Evolutionary conservation across 2,888 invertebrate species (phyloP).

Genomic region (Leptinotarsa haldemani): DNA sequence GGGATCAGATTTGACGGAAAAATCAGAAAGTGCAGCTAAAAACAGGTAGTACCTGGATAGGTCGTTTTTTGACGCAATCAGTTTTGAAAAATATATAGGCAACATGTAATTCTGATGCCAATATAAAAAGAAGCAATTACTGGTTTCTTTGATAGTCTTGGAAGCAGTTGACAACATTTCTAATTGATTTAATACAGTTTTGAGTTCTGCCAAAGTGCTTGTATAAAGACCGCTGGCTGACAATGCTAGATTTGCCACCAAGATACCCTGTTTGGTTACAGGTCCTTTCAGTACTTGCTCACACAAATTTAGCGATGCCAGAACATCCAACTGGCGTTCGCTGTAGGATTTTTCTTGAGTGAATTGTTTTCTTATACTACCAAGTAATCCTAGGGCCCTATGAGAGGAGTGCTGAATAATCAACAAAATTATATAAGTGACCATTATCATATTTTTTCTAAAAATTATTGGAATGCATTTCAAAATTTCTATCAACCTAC

Average conservation of each 20-base stretch:
- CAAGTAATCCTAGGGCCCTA: conserved; percentile 76
- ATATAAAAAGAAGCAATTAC: conserved; percentile 82
- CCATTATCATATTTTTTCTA: conserved; percentile 74
- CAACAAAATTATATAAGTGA: conserved; percentile 80
- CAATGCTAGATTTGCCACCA: conserved; percentile 62
- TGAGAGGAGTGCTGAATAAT: conserved; percentile 84
- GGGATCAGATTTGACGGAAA: conserved; percentile 7
- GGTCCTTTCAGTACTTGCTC: conserved; percentile 74
- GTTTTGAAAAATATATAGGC: conserved; percentile 80
- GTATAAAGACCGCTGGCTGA: conserved; percentile 72
- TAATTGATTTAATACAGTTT: conserved; percentile 74
- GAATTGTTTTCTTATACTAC: conserved; percentile 74
- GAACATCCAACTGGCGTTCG: conserved; percentile 75
- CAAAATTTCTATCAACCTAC: conserved; percentile 83
- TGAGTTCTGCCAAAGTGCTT: conserved; percentile 74
- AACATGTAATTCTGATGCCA: conserved; percentile 82
- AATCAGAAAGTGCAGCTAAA: conserved; percentile 60
- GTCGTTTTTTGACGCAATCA: conserved; percentile 76
- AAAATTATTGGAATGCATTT: conserved; percentile 82
- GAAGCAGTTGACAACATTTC: conserved; percentile 74
- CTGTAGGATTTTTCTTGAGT: conserved; percentile 73
- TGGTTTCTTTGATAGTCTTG: conserved; percentile 70
- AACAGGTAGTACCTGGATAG: conserved; percentile 70
- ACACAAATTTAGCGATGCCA: conserved; percentile 81
- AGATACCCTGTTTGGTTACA: conserved; percentile 60